These are phyloP conservation scores for Gambusia yucatana DNA, from an alignment of 2,797 vertebrate species.

Conservation along the genomic window DNA sequence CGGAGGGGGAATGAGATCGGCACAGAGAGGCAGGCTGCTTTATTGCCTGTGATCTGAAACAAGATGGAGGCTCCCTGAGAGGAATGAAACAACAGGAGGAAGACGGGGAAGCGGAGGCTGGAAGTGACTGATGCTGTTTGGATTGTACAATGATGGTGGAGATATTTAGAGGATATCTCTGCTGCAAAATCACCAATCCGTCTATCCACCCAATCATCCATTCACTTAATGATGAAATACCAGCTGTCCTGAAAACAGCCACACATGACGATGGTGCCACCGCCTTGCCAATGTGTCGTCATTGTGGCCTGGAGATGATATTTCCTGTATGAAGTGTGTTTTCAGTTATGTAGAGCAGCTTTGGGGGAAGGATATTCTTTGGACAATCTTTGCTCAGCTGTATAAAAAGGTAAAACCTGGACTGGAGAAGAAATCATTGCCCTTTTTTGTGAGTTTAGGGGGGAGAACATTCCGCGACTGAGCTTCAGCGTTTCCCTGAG, in stretches of 20 bases:
- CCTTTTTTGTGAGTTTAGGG: no score
- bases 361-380: no score
- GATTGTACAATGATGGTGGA: slow-evolving; percentile 35
- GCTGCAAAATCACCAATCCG: background rate
- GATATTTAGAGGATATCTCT: background rate
- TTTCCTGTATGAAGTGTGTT: no score
- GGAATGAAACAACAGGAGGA: slow-evolving; percentile 63
- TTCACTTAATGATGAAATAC: background rate
- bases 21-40: slow-evolving; percentile 59
- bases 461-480: no score
- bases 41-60: slow-evolving; percentile 78
- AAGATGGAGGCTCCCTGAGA: slow-evolving; percentile 76
- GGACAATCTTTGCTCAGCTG: no score
- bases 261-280: background rate
- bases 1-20: slow-evolving; percentile 45
- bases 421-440: no score
- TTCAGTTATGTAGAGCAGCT: no score
- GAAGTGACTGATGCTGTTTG: slow-evolving; percentile 45
- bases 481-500: no score
- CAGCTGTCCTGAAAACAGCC: background rate
- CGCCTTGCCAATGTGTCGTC: background rate
- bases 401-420: no score
- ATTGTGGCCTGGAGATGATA: no score
- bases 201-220: background rate
- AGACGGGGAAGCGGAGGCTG: slow-evolving; percentile 30